Base-by-base conservation (phyloP, 1,140 invertebrate species). In the Heliconius himera region DNA sequence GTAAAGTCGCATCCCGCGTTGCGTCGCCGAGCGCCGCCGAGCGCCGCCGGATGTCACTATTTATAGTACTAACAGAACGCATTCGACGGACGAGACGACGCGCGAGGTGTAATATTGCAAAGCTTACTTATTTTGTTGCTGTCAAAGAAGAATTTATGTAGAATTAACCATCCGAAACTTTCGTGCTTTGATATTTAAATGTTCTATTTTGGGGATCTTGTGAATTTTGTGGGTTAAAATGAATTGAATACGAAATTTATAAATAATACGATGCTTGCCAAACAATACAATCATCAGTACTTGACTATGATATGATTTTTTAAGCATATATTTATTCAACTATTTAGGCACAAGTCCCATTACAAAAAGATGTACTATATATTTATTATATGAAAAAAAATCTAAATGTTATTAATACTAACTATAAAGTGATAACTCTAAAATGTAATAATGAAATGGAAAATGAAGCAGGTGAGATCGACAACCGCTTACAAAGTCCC, bases 101-200 rank as follows among this genome's bases (percentile, higher is more conserved):
- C 72, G 66, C 83, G 83, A 86, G 85, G 85, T 85, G 85, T 86
- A 86, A 86, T 82, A 84, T 86, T 86, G 85, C 85, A 86, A 78
- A 8, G 70, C 9, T 72, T 20, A 41, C 16, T 78, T 80, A 26
- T 80, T 76, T 80, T 78, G 70, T 72, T 36, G 6, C 33, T 72
- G 70, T 72, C 70, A 72, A 36, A 41, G 5, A 72, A 41, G 13
- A 9, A 72, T 72, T 72, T 38, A 72, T 72, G 36, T 72, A 38
- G 20, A 72, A 72, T 38, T 72, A 38, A 72, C 70, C 70, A 38
- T 72, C 70, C 70, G 70, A 38, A 72, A 20, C 33, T 38, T 41
- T 46, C 38, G 33, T n/a, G 20, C 13, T 72, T 38, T 38, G 20
- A 36, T n/a, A 66, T 29, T 66, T 26, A 26, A 66, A 5, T 26